Evolutionary conservation across 1,140 invertebrate genomes (phyloP).

Genomic region (Chrysomallon squamiferum): DNA sequence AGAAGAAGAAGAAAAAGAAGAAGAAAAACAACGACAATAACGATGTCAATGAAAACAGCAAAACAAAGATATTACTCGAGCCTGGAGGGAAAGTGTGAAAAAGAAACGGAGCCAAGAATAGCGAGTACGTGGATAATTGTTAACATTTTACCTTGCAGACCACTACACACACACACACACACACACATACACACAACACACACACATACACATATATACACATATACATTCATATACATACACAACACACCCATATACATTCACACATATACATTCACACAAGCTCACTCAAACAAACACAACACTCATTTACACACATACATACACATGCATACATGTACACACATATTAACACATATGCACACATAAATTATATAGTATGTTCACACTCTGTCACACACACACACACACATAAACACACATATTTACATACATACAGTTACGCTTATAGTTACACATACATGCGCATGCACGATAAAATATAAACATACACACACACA

Average conservation of each 20-base stretch:
- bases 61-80: no score
- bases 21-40: no score
- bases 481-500: not conserved
- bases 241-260: not conserved
- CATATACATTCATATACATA: not conserved
- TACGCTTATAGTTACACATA: constrained; percentile 7
- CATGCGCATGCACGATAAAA: constrained; percentile 2
- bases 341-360: no score
- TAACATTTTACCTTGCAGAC: no score
- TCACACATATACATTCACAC: not conserved
- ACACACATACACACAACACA: not conserved
- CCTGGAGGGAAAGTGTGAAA: no score
- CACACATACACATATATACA: not conserved
- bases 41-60: no score
- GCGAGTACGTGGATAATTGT: no score
- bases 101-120: no score
- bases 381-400: no score
- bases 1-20: no score
- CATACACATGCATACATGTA: not conserved
- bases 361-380: no score
- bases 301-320: constrained; percentile 5
- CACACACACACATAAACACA: constrained; percentile 5
- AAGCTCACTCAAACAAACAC: not conserved
- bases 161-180: not conserved
- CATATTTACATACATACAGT: constrained; percentile 12